Percentiles rank a stretch among this genome's conserved stretches.
These are phyloP conservation scores for Spea multiplicata DNA, from an alignment of 2,113 vertebrate species.

Conservation along the genomic window DNA sequence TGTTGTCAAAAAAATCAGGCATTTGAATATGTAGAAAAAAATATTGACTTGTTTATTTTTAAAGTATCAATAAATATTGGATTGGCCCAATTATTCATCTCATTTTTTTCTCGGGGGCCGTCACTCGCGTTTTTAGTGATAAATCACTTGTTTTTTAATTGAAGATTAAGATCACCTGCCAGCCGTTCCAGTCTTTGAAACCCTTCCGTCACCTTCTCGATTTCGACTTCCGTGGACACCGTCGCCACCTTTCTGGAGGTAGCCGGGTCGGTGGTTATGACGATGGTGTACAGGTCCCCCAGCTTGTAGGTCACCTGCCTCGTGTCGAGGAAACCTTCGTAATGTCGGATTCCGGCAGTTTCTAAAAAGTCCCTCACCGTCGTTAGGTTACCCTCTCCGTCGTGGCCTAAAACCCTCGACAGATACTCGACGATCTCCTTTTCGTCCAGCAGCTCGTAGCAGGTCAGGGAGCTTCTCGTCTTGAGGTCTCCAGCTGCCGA, in stretches of 20 bases:
- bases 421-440: conserved; percentile 44
- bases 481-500: neutral
- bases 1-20: too few species aligned
- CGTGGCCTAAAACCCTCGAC: conserved; percentile 36
- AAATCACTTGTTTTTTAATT: neutral
- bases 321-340: conserved; percentile 39
- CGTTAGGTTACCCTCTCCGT: neutral
- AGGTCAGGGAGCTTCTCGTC: neutral
- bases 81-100: too few species aligned
- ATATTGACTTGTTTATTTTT: too few species aligned
- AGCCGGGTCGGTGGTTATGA: conserved; percentile 42
- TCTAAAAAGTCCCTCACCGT: conserved; percentile 43
- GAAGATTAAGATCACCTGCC: conserved; percentile 49
- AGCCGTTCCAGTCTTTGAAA: conserved; percentile 55
- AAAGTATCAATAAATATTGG: too few species aligned
- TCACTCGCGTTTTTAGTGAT: too few species aligned
- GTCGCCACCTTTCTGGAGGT: conserved; percentile 17
- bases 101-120: too few species aligned
- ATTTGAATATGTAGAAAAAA: too few species aligned
- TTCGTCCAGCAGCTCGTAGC: conserved; percentile 45
- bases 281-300: conserved; percentile 40
- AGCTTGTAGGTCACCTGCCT: conserved; percentile 42
- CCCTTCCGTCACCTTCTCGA: conserved; percentile 49
- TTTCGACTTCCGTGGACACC: conserved; percentile 40
- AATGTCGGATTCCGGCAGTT: conserved; percentile 44